Conservation (phyloP, 2,888 invertebrate genomes). For the Subacronicta megacephala region DNA sequence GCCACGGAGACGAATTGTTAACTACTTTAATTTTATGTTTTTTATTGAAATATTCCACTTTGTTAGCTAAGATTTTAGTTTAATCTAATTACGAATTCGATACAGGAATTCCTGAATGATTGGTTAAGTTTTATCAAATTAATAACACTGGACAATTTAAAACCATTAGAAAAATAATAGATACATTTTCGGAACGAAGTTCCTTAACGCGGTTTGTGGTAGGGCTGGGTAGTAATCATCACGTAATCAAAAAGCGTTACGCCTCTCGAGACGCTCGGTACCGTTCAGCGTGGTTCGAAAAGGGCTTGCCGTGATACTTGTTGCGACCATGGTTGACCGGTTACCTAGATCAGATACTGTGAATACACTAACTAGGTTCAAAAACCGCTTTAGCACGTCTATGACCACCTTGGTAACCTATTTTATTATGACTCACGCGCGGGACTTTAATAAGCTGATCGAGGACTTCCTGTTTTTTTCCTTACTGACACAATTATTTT, state of each 20-base stretch:
- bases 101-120: conserved; percentile 7
- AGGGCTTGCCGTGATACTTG: too few relatives aligned
- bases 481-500: conserved; percentile 36
- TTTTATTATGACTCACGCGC: conserved; percentile 40
- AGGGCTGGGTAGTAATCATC: too few relatives aligned
- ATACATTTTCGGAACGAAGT: too few relatives aligned
- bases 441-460: conserved; percentile 45
- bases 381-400: conserved; percentile 52
- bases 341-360: conserved; percentile 31
- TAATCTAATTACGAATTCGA: conserved; percentile 35
- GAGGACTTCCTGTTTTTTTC: conserved; percentile 45
- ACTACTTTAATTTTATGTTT: conserved; percentile 35
- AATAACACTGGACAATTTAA: background rate
- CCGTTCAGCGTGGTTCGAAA: too few relatives aligned
- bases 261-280: too few relatives aligned
- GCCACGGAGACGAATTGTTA: conserved; percentile 45
- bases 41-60: conserved; percentile 43
- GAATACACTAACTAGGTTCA: conserved; percentile 39
- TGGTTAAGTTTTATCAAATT: background rate
- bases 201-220: too few relatives aligned
- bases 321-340: too few relatives aligned
- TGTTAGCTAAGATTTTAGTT: conserved; percentile 34
- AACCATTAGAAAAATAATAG: too few relatives aligned
- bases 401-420: conserved; percentile 44
- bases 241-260: too few relatives aligned